A percentile compares a stretch with the other conserved stretches of the same genome.
Conservation (phyloP, 2,113 vertebrate genomes). For the Gasterosteus nipponicus region DNA sequence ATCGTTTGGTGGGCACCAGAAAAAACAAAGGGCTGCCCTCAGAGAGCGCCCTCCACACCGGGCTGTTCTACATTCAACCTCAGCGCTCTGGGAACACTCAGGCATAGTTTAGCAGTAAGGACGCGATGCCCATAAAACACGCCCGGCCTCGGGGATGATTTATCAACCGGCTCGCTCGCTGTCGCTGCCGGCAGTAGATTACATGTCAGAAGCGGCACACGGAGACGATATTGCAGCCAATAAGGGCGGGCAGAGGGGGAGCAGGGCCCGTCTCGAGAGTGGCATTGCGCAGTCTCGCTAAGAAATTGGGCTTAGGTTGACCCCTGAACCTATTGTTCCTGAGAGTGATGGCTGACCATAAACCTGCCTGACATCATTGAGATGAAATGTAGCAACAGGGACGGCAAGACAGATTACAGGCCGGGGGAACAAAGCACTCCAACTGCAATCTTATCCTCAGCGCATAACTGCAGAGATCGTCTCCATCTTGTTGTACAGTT, state of each 20-base stretch:
- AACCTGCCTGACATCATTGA: slow-evolving; percentile 70
- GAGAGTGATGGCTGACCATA: slow-evolving; percentile 72
- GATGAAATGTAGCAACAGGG: slow-evolving; percentile 64
- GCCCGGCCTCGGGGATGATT: slow-evolving; percentile 50
- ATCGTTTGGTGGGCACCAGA: slow-evolving; percentile 38
- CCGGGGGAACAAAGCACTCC: slow-evolving; percentile 43
- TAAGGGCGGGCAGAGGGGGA: slow-evolving; percentile 45
- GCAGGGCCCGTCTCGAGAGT: slow-evolving; percentile 32
- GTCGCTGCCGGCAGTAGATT: slow-evolving; percentile 67
- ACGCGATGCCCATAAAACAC: slow-evolving; percentile 68
- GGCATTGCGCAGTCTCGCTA: slow-evolving; percentile 47
- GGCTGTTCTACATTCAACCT: slow-evolving; percentile 56
- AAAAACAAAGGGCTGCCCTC: slow-evolving; percentile 22
- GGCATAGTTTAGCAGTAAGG: slow-evolving; percentile 59
- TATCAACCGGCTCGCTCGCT: slow-evolving; percentile 53
- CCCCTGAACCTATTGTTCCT: slow-evolving; percentile 72
- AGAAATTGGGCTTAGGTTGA: slow-evolving; percentile 44
- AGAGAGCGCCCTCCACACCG: slow-evolving; percentile 9
- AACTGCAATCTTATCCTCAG: slow-evolving; percentile 35
- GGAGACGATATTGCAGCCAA: slow-evolving; percentile 75
- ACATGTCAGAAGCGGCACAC: slow-evolving; percentile 73
- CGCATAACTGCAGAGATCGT: slow-evolving; percentile 28
- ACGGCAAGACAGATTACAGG: slow-evolving; percentile 58
- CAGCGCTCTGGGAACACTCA: slow-evolving; percentile 50
- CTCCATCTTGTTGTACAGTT: slow-evolving; percentile 17